Percentiles rank a stretch among this genome's conserved stretches.
Evolutionary conservation across 2,797 vertebrate genomes (phyloP).

Genomic region (Tragopan temminckii): DNA sequence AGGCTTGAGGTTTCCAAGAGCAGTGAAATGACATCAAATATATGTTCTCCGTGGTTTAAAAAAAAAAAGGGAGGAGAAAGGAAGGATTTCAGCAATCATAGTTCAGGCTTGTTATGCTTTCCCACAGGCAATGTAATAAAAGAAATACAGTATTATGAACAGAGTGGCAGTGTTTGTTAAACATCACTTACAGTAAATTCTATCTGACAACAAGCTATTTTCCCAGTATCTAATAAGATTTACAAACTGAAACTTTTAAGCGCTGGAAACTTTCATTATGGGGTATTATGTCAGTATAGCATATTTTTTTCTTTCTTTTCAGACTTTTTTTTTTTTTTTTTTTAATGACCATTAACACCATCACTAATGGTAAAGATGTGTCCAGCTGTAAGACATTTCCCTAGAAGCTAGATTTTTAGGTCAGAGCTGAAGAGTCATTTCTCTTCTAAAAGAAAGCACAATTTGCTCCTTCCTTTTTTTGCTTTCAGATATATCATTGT

Average conservation of each 20-base stretch:
- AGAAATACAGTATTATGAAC: neutral
- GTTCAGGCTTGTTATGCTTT: neutral
- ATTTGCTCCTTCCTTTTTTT: neutral
- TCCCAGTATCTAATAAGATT: neutral
- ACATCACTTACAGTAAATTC: neutral
- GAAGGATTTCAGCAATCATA: neutral
- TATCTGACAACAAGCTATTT: neutral
- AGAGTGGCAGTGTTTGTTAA: neutral
- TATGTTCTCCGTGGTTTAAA: neutral
- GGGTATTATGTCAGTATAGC: neutral
- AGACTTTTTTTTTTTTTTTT: neutral
- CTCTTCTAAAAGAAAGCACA: neutral
- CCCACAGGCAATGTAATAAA: neutral
- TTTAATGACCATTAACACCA: neutral
- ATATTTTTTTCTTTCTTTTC: rapidly evolving
- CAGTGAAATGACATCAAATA: neutral
- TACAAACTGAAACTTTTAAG: neutral
- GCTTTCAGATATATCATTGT: neutral
- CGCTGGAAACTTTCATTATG: neutral
- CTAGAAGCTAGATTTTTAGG: neutral
- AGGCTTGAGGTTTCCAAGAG: neutral
- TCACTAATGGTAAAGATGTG: neutral
- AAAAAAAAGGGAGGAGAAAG: too few relatives aligned
- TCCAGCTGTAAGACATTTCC: neutral
- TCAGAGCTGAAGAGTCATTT: neutral